Base-by-base conservation (phyloP, 2,113 vertebrate species). In the Hippocampus abdominalis region DNA sequence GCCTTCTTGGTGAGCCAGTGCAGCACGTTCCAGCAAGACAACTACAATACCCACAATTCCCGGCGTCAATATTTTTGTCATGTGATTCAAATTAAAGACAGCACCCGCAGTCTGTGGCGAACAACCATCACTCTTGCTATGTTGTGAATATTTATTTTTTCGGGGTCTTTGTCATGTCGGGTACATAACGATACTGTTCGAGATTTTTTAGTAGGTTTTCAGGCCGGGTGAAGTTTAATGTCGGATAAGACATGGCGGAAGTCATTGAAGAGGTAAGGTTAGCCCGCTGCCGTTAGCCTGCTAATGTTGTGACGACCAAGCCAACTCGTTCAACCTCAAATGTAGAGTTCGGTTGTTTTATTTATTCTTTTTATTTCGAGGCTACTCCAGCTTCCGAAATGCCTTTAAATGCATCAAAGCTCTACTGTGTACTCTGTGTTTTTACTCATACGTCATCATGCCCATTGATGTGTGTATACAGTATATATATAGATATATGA, bases 221-320 rank as follows among this genome's bases (percentile, higher is more conserved):
- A 46, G 5, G 1, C 13, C 16, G 7, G 59, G 20, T 57, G 1
- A 78, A 5, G 57, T 15, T 16, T 23, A 12, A 1, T 1, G 2
- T 20, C 2, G 71, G 65, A 74, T 29, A 61, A 8, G 54, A 13
- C 9, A 97, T 97, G 95, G 93, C 94, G 93, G 95, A 95, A 92
- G 91, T 93, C 0, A 90, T 87, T 66, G 91, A 91, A 65, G 91
- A 94, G 95, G 96, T 96, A 92, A 88, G 74, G 44, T 25, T 23
- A 46, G 61, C 46, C 76, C 78, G 87, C 81, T 88, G 87, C 76
- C 48, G 66, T 62, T 86, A 86, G 74, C 81, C 39, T 12, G 64
- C 71, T 68, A 70, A 39, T 78, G 36, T 36, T 65, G 64, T 69
- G 3, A 9, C 40, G 25, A 27, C 5, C 13, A 8, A 27, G 16